Percentiles rank a stretch among this genome's conserved stretches.
Evolutionary conservation across 2,113 vertebrate genomes (phyloP).

Genomic region (Oplegnathus fasciatus): DNA sequence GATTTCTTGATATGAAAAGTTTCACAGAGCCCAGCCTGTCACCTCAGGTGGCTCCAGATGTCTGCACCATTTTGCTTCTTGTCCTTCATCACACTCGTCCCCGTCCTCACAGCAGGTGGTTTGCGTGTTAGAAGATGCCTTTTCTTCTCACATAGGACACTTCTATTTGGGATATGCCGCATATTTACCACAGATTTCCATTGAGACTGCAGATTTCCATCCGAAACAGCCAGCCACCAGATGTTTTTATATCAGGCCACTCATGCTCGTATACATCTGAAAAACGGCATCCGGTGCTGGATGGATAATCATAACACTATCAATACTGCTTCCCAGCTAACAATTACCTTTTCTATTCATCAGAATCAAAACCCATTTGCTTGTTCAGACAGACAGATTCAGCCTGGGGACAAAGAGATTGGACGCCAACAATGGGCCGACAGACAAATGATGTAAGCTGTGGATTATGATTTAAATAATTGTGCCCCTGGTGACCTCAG

Average conservation of each 20-base stretch:
- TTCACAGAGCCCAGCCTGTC: neutral
- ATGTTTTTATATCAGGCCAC: conserved; percentile 40
- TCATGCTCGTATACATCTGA: conserved; percentile 5
- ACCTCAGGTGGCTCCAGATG: conserved; percentile 10
- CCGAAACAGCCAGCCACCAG: conserved; percentile 35
- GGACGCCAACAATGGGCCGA: conserved; percentile 28
- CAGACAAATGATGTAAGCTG: conserved; percentile 50
- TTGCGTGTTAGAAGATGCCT: neutral
- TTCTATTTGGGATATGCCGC: conserved; percentile 16
- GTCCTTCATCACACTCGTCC: neutral
- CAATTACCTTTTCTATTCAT: conserved; percentile 58
- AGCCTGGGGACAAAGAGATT: conserved; percentile 10
- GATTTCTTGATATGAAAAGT: neutral
- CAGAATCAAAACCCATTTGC: conserved; percentile 40
- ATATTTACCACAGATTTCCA: conserved; percentile 23
- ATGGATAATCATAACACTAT: conserved; percentile 40
- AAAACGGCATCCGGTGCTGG: conserved; percentile 8
- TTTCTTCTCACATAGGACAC: neutral
- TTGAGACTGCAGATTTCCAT: conserved; percentile 15
- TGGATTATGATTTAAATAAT: conserved; percentile 62
- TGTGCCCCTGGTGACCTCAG: conserved; percentile 28
- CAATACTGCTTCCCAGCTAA: conserved; percentile 39
- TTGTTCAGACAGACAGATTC: conserved; percentile 11
- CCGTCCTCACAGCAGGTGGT: conserved; percentile 31
- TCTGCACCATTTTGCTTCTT: neutral